These are phyloP conservation scores for Agrochola lota DNA, from an alignment of 2,888 invertebrate genomes.

Conservation along the genomic window DNA sequence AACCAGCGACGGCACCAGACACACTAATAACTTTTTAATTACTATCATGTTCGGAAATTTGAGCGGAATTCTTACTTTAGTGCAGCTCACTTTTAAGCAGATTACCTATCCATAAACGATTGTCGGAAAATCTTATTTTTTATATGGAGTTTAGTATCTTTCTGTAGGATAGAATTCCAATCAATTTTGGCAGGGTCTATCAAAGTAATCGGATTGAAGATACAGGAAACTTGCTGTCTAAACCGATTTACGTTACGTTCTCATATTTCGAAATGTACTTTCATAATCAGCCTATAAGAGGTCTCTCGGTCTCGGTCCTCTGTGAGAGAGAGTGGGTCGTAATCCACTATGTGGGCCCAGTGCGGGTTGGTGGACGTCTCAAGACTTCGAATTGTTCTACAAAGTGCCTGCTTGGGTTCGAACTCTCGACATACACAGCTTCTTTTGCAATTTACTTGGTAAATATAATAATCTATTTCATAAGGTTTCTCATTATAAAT, in stretches of 20 bases:
- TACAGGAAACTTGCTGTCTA: conserved; percentile 51
- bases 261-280: conserved; percentile 38
- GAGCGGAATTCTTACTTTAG: not conserved
- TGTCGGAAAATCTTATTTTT: conserved; percentile 31
- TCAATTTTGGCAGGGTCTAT: conserved; percentile 56
- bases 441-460: conserved; percentile 27
- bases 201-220: conserved; percentile 62
- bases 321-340: too few relatives aligned
- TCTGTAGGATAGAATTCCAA: conserved; percentile 57
- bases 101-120: conserved; percentile 20
- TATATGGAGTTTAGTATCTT: conserved; percentile 51
- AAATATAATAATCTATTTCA: conserved; percentile 39
- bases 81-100: not conserved
- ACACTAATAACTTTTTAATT: conserved; percentile 25
- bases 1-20: not conserved
- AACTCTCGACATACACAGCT: too few relatives aligned
- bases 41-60: conserved; percentile 6
- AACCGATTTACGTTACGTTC: conserved; percentile 46
- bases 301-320: too few relatives aligned
- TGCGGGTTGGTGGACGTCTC: too few relatives aligned
- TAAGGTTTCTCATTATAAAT: conserved; percentile 54
- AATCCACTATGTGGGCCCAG: too few relatives aligned
- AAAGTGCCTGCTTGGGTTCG: too few relatives aligned
- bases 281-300: too few relatives aligned
- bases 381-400: too few relatives aligned